Evolutionary conservation across 2,888 invertebrate species (phyloP), one percentile per base, ranked within the genome.

Genomic region (Seira ritae): DNA sequence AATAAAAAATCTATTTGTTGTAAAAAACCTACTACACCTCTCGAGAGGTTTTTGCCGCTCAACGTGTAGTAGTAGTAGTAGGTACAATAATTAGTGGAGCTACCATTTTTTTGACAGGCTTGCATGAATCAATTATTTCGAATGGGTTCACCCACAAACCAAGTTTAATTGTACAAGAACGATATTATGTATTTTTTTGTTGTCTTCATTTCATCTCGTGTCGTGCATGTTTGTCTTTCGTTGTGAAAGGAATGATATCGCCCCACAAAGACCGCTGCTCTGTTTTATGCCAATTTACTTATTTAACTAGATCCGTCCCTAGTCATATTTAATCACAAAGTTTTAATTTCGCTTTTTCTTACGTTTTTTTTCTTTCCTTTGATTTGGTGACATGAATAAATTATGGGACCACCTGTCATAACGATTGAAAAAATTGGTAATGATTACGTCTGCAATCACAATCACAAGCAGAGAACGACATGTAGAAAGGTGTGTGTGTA

Each of bases 61-160:
- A 8, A 8, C 55, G 15, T 55, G 55, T 17, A 8, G 55, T n/a
- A n/a, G n/a, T n/a, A n/a, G n/a, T n/a, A n/a, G n/a, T n/a, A n/a
- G n/a, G n/a, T n/a, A n/a, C n/a, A 55, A 55, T 78, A 72, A 73
- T 83, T 83, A 78, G 83, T 62, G 69, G 50, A 69, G 55, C 55
- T 70, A 74, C 31, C 60, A 77, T 60, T 75, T 24, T 82, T 83
- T 70, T 74, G 77, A 78, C 78, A 78, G 60, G 74, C 69, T 65
- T 78, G 83, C 83, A 83, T 77, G 77, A 83, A 83, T 74, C 78
- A 83, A 83, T 83, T 83, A 83, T 78, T 81, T 75, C 69, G 20
- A 70, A 42, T 31, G 66, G 78, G 69, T 62, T 83, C 78, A 78
- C 83, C 83, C 78, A 83, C 65, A 73, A 55, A 46, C 22, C 4